phyloP scores from a whole-genome alignment of 1,140 invertebrate species.

The Drosophila miranda region DNA sequence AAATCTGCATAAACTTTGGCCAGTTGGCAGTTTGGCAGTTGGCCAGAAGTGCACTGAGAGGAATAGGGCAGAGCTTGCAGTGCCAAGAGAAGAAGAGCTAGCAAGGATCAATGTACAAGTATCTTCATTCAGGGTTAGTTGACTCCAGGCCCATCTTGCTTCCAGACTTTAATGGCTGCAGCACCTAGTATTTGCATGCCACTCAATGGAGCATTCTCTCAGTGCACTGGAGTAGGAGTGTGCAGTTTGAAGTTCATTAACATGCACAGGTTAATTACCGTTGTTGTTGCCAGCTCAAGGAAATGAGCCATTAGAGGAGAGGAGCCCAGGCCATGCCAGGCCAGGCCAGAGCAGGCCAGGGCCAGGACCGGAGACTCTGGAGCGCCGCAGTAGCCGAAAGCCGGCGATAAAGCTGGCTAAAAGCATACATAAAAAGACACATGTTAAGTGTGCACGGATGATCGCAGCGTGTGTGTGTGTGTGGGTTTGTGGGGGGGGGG shows the following conservation, averaged over 20 bases:
- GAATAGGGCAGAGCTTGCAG: background rate
- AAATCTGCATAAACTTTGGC: slow-evolving; percentile 73
- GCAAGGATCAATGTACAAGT: too few species aligned
- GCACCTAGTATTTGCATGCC: background rate
- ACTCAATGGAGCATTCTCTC: background rate
- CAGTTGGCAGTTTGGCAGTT: slow-evolving; percentile 25
- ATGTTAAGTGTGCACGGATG: slow-evolving; percentile 61
- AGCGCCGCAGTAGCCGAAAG: slow-evolving; percentile 68
- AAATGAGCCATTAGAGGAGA: slow-evolving; percentile 79
- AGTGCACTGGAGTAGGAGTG: slow-evolving; percentile 26
- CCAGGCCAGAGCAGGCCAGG: slow-evolving; percentile 10
- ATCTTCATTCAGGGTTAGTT: too few species aligned
- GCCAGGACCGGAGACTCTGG: slow-evolving; percentile 8
- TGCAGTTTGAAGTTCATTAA: slow-evolving; percentile 77
- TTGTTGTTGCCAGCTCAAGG: slow-evolving; percentile 67
- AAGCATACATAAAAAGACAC: slow-evolving; percentile 79
- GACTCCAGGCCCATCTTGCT: too few species aligned
- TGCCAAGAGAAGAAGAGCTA: too few species aligned
- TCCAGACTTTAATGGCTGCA: background rate
- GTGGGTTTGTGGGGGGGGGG: slow-evolving; percentile 23
- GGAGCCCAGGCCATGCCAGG: slow-evolving; percentile 20
- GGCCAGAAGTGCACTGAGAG: slow-evolving; percentile 13
- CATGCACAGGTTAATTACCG: slow-evolving; percentile 81
- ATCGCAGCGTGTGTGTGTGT: slow-evolving; percentile 8
- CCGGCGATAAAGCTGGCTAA: slow-evolving; percentile 75